Conservation (phyloP, 1,140 invertebrate species). For the Diorhabda sublineata region DNA sequence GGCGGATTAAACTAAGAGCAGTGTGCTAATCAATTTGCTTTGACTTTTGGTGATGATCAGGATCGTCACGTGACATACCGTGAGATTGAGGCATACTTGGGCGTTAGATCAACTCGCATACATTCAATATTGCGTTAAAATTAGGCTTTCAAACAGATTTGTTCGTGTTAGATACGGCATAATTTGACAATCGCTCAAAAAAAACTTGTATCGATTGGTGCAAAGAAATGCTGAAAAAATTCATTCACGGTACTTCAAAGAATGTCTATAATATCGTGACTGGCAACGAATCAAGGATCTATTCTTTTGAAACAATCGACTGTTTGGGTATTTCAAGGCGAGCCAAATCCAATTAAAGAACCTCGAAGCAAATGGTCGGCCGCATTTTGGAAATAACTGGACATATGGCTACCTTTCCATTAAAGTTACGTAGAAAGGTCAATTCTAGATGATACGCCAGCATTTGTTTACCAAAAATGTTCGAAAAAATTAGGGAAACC, state of each 20-base stretch:
- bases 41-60: slow-evolving; percentile 7
- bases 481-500: too few relatives aligned
- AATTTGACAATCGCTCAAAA: slow-evolving; percentile 37
- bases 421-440: too few relatives aligned
- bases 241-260: slow-evolving; percentile 28
- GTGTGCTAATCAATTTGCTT: too few relatives aligned
- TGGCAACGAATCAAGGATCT: slow-evolving; percentile 14
- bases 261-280: slow-evolving; percentile 22
- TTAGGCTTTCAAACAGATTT: slow-evolving; percentile 32
- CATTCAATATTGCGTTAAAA: slow-evolving; percentile 36
- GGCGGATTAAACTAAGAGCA: too few relatives aligned
- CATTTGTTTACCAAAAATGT: too few relatives aligned
- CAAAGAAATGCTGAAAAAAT: slow-evolving; percentile 33
- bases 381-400: too few relatives aligned
- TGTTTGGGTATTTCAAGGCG: not conserved
- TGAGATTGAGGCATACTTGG: slow-evolving; percentile 30
- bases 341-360: not conserved
- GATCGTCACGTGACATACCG: slow-evolving; percentile 33
- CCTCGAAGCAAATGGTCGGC: too few relatives aligned
- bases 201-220: slow-evolving; percentile 34
- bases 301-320: not conserved
- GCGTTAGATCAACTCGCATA: slow-evolving; percentile 31
- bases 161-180: slow-evolving; percentile 35
- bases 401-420: too few relatives aligned
- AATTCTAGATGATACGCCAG: too few relatives aligned